phyloP scores from a whole-genome alignment of 2,113 vertebrate genomes.

The Patagioenas fasciata region DNA sequence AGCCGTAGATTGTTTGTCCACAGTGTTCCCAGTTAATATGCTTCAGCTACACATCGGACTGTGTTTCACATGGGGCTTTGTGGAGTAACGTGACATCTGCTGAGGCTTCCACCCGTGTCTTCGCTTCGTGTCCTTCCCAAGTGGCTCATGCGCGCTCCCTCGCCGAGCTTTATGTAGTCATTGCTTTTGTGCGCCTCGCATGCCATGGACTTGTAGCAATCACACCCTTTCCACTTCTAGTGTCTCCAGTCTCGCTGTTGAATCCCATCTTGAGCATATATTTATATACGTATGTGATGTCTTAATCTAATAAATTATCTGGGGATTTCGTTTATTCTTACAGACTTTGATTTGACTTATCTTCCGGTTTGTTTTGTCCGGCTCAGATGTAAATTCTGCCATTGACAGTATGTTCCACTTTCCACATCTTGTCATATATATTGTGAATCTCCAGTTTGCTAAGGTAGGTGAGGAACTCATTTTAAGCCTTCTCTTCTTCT shows the following conservation, averaged over 20 bases:
- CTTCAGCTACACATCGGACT: not conserved
- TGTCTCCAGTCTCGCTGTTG: not conserved
- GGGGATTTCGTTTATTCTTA: not conserved
- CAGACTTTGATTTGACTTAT: not conserved
- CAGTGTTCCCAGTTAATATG: not conserved
- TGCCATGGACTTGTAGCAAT: not conserved
- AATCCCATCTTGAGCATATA: not conserved
- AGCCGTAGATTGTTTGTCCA: not conserved
- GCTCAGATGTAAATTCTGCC: not conserved
- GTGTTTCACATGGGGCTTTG: not conserved
- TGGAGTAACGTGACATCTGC: not conserved
- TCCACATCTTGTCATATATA: not conserved
- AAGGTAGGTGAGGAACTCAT: rapidly evolving
- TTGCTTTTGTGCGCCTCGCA: not conserved
- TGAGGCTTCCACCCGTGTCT: not conserved
- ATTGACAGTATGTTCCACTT: not conserved
- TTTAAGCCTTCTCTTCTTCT: not conserved
- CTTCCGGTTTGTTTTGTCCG: not conserved
- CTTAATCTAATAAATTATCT: constrained; percentile 72
- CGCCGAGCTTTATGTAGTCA: not conserved
- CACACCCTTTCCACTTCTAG: not conserved
- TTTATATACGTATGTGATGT: constrained; percentile 43
- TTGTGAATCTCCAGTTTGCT: not conserved
- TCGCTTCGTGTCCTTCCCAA: not conserved
- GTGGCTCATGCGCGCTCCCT: rapidly evolving